Base-by-base conservation (phyloP, 2,888 invertebrate genomes). In the Rhodophaea formosa region DNA sequence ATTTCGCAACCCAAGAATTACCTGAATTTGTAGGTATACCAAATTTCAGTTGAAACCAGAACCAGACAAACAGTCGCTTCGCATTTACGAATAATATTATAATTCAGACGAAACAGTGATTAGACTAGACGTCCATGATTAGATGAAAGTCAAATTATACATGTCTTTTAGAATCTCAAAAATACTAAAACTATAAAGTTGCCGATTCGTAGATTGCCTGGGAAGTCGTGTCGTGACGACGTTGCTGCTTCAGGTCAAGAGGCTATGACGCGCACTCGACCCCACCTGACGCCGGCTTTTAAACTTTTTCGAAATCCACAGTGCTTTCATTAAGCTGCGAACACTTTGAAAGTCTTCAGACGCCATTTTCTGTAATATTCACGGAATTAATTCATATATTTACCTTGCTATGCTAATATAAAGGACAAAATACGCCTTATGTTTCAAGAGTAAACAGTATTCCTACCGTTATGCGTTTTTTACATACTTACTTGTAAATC, bases 261-360 rank as follows among this genome's bases (percentile, higher is more conserved):
- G 84, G 79, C 77, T 80, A 77, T 81, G 83, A 82, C 80, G 82
- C 66, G 72, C 78, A 66, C 88, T 89, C 84, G 84, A 88, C 87
- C 83, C 73, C 61, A 68, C 77, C 77, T 78, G 77, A 80, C 80
- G 76, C 75, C 76, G 77, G 73, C 79, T 84, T 88, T 84, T 82
- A 84, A 84, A 83, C 77, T 78, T 85, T 86, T 84, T 75, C 77
- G 72, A 85, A 84, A 82, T 74, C 73, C 74, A 76, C 79, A 80
- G 79, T 72, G 75, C 82, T 84, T 86, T 86, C 82, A 87, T 86
- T 84, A 84, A 82, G 70, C 77, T 69, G 74, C 76, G 72, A 78
- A 79, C 72, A 72, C 74, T 68, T 62, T 64, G 68, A 64, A 67
- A 74, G 70, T 70, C 71, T 69, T 62, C 65, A 59, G 66, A 65